Base-by-base conservation (phyloP, 2,797 vertebrate species). In the Paedocypris micromegethes region DNA sequence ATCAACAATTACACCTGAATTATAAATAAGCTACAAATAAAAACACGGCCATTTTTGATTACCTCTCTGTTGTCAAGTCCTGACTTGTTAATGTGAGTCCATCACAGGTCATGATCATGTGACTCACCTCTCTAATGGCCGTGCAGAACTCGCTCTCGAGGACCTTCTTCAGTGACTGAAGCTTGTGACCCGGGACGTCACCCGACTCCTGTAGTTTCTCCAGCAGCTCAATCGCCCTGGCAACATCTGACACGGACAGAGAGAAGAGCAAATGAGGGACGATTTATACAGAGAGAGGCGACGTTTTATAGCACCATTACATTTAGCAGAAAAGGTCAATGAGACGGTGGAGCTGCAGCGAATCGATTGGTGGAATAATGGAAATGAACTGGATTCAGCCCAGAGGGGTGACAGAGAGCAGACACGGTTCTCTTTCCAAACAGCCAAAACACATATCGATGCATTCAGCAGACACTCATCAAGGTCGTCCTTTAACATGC, bases 71-170 rank as follows among this genome's bases (percentile, higher is more conserved):
- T 23, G 23, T 23, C 23, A 23, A 23, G 23, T 23, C 23, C 23
- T 23, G 23, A 23, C 23, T 23, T 23, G 23, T 23, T 23, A 23
- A 23, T 23, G 23, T 23, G 23, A 23, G 23, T 23, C 23, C 23
- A 23, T 23, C 23, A 23, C 23, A 23, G 23, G 23, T 23, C 23
- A 23, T 23, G 23, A 23, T 23, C 23, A 23, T 23, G 23, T 23
- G 23, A 23, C 44, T 83, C 92, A 98, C 97, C 95, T 99, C 97
- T 89, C 95, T 90, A 82, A 99, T 96, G 81, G 97, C 96, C 9
- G 95, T 99, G 86, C 97, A 99, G 90, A 99, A 99, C 86, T 99
- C 97, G 79, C 97, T 99, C 91, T 99, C 93, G 74, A 99, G 91
- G 59, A 98, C 97, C 82, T 96, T 97, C 91, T 98, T 96, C 82